phyloP scores from a whole-genome alignment of 2,113 vertebrate species.

The Mungos mungo region DNA sequence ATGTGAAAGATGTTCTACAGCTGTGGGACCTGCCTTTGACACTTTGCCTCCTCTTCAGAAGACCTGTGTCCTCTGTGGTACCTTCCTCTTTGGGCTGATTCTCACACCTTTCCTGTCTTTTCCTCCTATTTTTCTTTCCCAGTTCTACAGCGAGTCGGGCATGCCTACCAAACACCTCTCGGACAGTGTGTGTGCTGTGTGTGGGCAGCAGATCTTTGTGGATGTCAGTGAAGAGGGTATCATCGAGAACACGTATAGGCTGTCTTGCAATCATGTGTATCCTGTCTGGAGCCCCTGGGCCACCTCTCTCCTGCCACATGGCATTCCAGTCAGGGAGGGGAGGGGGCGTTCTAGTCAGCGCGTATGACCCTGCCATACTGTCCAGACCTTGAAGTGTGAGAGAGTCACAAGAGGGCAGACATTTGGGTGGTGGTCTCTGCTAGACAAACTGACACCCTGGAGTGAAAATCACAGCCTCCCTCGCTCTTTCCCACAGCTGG shows the following conservation, averaged over 20 bases:
- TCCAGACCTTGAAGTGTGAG: background rate
- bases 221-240: slow-evolving; percentile 98
- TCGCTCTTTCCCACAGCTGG: background rate
- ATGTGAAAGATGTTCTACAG: background rate
- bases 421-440: background rate
- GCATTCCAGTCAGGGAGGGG: background rate
- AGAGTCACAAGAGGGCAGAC: background rate
- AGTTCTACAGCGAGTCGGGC: slow-evolving; percentile 97
- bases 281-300: slow-evolving; percentile 79
- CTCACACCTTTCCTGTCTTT: slow-evolving; percentile 32
- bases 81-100: background rate
- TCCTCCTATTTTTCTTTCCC: slow-evolving; percentile 43
- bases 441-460: background rate
- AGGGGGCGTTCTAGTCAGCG: too few relatives aligned
- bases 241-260: slow-evolving; percentile 97
- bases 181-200: slow-evolving; percentile 96
- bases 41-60: background rate
- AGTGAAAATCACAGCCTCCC: background rate
- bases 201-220: slow-evolving; percentile 97
- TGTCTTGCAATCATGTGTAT: slow-evolving; percentile 99
- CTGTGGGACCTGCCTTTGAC: background rate
- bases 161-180: slow-evolving; percentile 99
- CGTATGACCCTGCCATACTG: background rate
- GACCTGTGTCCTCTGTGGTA: background rate
- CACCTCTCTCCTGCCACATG: background rate